phyloP scores from a whole-genome alignment of 1,140 invertebrate genomes.

The Berghia stephanieae region DNA sequence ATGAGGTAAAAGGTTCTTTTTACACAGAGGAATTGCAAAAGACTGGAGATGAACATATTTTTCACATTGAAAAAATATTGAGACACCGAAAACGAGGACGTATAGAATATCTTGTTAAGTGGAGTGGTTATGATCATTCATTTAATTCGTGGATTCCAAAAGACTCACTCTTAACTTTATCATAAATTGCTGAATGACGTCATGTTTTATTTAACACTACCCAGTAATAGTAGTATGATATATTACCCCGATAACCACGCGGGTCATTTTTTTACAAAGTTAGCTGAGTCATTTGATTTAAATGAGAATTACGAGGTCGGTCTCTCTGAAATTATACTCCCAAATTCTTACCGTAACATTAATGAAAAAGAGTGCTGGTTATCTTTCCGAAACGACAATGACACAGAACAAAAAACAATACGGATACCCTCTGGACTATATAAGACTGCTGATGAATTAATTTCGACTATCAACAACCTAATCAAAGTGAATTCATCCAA shows the following conservation, averaged over 20 bases:
- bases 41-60: too few species aligned
- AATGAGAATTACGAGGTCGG: not conserved
- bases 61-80: too few species aligned
- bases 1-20: too few species aligned
- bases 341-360: not conserved
- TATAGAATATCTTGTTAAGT: too few species aligned
- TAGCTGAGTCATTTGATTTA: not conserved
- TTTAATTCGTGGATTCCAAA: too few species aligned
- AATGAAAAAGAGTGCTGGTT: not conserved
- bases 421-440: constrained; percentile 3
- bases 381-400: not conserved
- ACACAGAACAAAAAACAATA: not conserved
- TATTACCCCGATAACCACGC: constrained; percentile 14
- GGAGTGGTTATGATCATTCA: too few species aligned
- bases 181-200: too few species aligned
- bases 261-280: constrained; percentile 12
- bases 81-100: too few species aligned
- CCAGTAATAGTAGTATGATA: not conserved
- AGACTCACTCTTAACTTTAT: too few species aligned
- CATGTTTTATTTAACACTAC: constrained; percentile 17
- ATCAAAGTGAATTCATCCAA: not conserved
- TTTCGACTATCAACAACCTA: not conserved
- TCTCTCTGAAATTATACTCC: not conserved
- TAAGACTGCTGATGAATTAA: not conserved
- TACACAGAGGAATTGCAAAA: too few species aligned